Evolutionary conservation across 1,140 invertebrate genomes (phyloP), one percentile per base, ranked within the genome.

Genomic region (Trichonephila clavipes): DNA sequence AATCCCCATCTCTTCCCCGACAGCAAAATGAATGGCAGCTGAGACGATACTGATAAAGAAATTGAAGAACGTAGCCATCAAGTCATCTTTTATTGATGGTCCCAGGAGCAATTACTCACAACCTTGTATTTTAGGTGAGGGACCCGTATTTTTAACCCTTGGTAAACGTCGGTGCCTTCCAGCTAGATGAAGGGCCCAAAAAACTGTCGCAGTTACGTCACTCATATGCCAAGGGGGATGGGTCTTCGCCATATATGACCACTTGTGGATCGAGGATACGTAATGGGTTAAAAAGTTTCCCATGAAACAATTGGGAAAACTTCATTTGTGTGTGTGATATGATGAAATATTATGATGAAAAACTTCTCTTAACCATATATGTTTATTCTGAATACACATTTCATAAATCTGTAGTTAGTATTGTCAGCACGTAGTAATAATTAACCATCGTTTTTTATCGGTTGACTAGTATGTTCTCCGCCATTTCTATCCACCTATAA

Each of bases 41-140:
- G 90, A 90, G 88, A 81, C 40, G 58, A 81, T 64, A 66, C 66
- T 90, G 66, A 81, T 81, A 85, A 92, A 92, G 62, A 92, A 92
- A 92, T 66, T 91, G 77, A 64, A 92, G 82, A 85, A 85, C 90
- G 19, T 16, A 81, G 72, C 59, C 59, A 92, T 85, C 81, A 85
- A 81, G 28, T 28, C 90, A 92, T 85, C 90, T 51, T 69, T 92
- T 92, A 92, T 92, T 83, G 90, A 92, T 92, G 81, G 61, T 66
- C 82, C 82, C 81, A 85, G 8, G 81, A 92, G 77, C 77, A 92
- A 83, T 85, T 92, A 92, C 90, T 92, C 81, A 92, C 77, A 92
- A 85, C 90, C 82, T 62, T 92, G 90, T 92, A 92, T 92, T 92
- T 92, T 92, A 81, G 61, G 90, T 85, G 82, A 85, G 62, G 82